A percentile compares a stretch with the other conserved stretches of the same genome.
These are phyloP conservation scores for Bambusicola thoracicus DNA, from an alignment of 2,113 vertebrate genomes.

Conservation along the genomic window DNA sequence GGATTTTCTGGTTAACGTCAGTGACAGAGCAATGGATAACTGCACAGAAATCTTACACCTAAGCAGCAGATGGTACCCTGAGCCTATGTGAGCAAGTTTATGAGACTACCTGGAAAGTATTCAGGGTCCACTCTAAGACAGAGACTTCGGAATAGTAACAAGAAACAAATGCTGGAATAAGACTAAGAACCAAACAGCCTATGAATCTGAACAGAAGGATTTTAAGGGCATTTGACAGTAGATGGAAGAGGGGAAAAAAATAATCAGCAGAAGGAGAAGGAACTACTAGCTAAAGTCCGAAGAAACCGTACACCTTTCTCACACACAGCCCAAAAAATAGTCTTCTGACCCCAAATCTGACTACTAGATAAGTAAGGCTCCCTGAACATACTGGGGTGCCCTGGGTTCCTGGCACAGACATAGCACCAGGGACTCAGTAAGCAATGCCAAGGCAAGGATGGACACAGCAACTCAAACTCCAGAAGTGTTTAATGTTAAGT, in stretches of 20 bases:
- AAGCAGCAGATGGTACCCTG: no score
- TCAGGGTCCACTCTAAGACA: not conserved
- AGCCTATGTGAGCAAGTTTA: not conserved
- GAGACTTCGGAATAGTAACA: not conserved
- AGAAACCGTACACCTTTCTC: not conserved
- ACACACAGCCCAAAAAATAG: fast-evolving
- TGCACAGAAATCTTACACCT: not conserved
- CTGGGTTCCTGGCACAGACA: not conserved
- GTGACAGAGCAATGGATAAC: not conserved
- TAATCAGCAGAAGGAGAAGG: not conserved
- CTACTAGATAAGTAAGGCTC: not conserved
- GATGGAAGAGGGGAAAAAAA: not conserved
- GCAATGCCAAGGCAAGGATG: not conserved
- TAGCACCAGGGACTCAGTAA: not conserved
- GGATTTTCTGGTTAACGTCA: not conserved
- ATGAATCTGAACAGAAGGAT: not conserved
- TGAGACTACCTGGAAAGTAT: not conserved
- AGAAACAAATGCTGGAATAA: not conserved
- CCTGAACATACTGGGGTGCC: not conserved
- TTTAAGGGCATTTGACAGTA: not conserved
- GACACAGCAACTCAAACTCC: fast-evolving
- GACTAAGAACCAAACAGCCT: not conserved
- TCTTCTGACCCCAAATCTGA: not conserved
- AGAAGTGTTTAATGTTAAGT: not conserved
- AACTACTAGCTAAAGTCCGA: not conserved